These are phyloP conservation scores for Pristionchus japonicus DNA, from an alignment of 2,888 invertebrate genomes.

Conservation along the genomic window DNA sequence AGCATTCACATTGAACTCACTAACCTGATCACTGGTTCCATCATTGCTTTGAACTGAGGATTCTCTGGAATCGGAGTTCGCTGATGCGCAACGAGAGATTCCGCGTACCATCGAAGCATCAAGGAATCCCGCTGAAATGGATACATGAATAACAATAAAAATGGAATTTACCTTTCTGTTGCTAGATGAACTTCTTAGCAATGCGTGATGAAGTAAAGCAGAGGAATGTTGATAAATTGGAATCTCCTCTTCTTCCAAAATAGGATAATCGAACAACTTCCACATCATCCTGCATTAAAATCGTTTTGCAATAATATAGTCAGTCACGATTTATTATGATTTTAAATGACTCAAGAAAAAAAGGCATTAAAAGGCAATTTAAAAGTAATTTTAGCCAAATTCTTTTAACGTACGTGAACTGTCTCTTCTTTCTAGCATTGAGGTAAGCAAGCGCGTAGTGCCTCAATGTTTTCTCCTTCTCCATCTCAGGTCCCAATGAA, in stretches of 20 bases:
- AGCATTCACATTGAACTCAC: no score
- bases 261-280: neutral
- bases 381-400: neutral
- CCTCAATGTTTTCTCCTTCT: neutral
- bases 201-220: neutral
- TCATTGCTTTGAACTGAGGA: neutral
- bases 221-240: neutral
- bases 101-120: conserved; percentile 36
- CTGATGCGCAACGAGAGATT: neutral
- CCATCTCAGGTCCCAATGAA: neutral
- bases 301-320: no score
- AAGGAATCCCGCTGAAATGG: neutral
- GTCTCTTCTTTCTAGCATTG: neutral
- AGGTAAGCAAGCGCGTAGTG: neutral
- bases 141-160: no score
- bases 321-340: no score
- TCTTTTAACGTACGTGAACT: neutral
- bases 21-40: conserved; percentile 8
- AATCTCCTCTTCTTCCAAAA: neutral
- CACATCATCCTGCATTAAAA: neutral
- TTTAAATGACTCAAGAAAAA: no score
- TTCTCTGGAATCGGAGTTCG: neutral
- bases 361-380: no score
- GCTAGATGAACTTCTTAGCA: neutral
- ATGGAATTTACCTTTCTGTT: neutral